Conservation (phyloP, 2,888 invertebrate species). For the Agrotis clavis region DNA sequence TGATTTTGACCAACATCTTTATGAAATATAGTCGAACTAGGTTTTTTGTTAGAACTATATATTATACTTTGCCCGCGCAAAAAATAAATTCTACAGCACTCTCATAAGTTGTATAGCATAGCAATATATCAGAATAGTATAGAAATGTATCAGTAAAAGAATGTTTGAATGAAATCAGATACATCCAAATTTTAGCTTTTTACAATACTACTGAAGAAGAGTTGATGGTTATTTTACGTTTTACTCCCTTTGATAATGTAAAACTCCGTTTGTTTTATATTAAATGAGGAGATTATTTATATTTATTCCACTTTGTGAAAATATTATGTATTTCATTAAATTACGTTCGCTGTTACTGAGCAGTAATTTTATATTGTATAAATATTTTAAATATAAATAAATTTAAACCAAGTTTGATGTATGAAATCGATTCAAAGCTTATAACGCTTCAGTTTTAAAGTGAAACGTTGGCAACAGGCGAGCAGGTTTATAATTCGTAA, state of each 20-base stretch:
- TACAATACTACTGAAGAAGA: background rate
- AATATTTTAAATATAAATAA: too few species aligned
- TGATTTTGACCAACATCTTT: background rate
- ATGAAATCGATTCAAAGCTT: conserved; percentile 11
- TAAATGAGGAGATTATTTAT: background rate
- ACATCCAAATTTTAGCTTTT: background rate
- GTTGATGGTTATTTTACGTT: background rate
- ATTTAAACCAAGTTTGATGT: background rate
- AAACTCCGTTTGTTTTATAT: background rate
- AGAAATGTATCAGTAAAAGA: too few species aligned
- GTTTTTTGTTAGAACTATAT: background rate
- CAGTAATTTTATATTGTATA: conserved; percentile 13
- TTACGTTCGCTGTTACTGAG: background rate
- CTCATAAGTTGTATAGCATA: too few species aligned
- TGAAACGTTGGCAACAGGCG: conserved; percentile 7
- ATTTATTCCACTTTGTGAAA: background rate
- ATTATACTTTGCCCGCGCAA: too few species aligned
- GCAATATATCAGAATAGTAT: too few species aligned
- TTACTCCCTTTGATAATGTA: too few species aligned
- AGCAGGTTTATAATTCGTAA: background rate
- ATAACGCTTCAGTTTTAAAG: conserved; percentile 4
- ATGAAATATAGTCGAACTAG: background rate
- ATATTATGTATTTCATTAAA: background rate
- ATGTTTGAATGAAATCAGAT: background rate
- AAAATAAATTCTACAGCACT: too few species aligned